Base-by-base conservation (phyloP, 1,140 invertebrate species). In the Meloidogyne chitwoodi region DNA sequence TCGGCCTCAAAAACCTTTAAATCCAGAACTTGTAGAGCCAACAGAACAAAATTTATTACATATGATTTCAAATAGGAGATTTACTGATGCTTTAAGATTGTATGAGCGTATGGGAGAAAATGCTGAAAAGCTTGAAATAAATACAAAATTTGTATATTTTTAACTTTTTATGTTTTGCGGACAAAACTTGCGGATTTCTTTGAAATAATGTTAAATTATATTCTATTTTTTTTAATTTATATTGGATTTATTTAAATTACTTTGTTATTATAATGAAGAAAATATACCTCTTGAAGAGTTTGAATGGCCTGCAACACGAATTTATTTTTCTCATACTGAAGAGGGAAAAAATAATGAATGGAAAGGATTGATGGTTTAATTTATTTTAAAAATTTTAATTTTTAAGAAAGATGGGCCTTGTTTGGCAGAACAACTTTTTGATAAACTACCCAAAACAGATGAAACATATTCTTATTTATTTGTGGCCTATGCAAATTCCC, bases 1-100 rank as follows among this genome's bases (percentile, higher is more conserved):
- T 65, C 79, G 79, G 24, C 82, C 77, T 27, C 72, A 84, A 68
- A 82, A 84, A 38, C 69, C 69, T 24, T 80, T 81, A 74, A 48
- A 72, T 77, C 82, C 81, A 4, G 14, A 34, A 16, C 31, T 83
- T 26, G 81, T 84, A 12, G 77, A 75, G 73, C n/a, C 78, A 22
- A 80, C 68, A 29, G 75, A 79, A n/a, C 38, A 76, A 26, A 77
- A 81, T 41, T 73, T 83, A 34, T 22, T 24, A 14, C 22, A 74
- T 65, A 29, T 83, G 34, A 65, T 83, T 3, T 38, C 73, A 16
- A 80, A 19, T 24, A 76, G 70, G 62, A 64, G 69, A 64, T 76
- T 84, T 29, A 14, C 22, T 14, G 76, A 76, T 56, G 81, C 81
- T 16, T 31, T 80, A n/a, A 73, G 66, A 34, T 41, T 84, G 12